Evolutionary conservation across 1,140 invertebrate species (phyloP), one percentile per base, ranked within the genome.

Genomic region (Alviniconcha marisindica): DNA sequence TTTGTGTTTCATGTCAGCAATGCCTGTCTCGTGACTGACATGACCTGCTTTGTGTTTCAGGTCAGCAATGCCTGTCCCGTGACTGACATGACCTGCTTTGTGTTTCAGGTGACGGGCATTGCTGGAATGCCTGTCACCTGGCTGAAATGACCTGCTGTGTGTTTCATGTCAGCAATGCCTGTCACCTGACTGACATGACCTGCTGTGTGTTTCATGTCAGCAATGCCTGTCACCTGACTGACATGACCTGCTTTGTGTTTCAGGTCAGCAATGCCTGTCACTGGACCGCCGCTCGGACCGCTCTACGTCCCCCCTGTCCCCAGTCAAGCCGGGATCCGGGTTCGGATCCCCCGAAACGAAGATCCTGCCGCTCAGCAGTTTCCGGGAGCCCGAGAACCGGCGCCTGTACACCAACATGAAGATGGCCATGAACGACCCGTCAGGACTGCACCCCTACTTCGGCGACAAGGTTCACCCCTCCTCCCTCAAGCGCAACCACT

Each of bases 401-500:
- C 54, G 60, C 15, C 78, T 80, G 54, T 80, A 60, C 56, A 48
- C 78, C 78, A 80, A 80, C 78, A 60, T 60, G 38, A 66, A 66
- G 56, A 38, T 69, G 56, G 28, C 78, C 78, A 42, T 80, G 31
- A 80, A 80, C 78, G 78, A 80, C 56, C 56, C 33, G 2, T 71
- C 69, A 5, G 78, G 36, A 10, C 56, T 80, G 56, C 60, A 80
- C 78, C 78, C 78, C 21, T 80, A 80, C 78, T 66, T 69, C 78
- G 60, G 78, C 56, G 78, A 80, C 38, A 80, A 80, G 60, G 60
- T 80, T 14, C 78, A 80, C 60, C 78, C 78, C 24, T 80, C 78
- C 36, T 69, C 78, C 56, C 60, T 80, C 31, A 80, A 80, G 78
- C 78, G 78, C 5, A 66, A 66, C 78, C 73, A 76, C 73, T 76